These are phyloP conservation scores for Cladorhizidae sp. DNA, from an alignment of 37 sponge, comb jelly and placozoan species.

Conservation along the genomic window DNA sequence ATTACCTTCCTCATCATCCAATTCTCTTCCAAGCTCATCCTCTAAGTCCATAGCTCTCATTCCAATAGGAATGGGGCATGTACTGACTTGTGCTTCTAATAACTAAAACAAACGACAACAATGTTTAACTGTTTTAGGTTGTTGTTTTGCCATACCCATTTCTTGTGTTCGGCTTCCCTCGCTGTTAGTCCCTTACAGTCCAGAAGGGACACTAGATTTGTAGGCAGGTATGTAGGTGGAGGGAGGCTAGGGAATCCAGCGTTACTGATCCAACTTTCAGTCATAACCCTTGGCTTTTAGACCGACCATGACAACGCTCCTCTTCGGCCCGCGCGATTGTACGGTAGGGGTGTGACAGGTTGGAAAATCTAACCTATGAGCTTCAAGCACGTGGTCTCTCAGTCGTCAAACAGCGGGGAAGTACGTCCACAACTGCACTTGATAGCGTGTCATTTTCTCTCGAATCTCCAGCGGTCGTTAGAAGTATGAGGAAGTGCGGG, in stretches of 20 bases:
- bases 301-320: no score
- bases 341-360: no score
- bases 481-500: no score
- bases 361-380: no score
- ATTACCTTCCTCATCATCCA: constrained; percentile 57
- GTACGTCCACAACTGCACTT: no score
- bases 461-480: no score
- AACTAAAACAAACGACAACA: not conserved
- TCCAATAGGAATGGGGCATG: constrained; percentile 27
- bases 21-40: constrained; percentile 28
- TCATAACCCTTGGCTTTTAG: no score
- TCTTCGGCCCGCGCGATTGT: no score
- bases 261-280: not conserved
- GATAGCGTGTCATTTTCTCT: no score
- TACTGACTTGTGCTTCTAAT: not conserved
- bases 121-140: not conserved
- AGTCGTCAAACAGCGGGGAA: no score
- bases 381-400: no score
- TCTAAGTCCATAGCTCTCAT: constrained; percentile 29
- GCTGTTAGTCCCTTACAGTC: constrained; percentile 26
- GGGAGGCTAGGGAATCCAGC: constrained; percentile 19
- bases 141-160: constrained; percentile 50
- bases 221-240: constrained; percentile 13
- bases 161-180: constrained; percentile 17
- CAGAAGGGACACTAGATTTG: constrained; percentile 9